These are phyloP conservation scores for Euplagia quadripunctaria DNA, from an alignment of 2,888 invertebrate species.

Conservation along the genomic window DNA sequence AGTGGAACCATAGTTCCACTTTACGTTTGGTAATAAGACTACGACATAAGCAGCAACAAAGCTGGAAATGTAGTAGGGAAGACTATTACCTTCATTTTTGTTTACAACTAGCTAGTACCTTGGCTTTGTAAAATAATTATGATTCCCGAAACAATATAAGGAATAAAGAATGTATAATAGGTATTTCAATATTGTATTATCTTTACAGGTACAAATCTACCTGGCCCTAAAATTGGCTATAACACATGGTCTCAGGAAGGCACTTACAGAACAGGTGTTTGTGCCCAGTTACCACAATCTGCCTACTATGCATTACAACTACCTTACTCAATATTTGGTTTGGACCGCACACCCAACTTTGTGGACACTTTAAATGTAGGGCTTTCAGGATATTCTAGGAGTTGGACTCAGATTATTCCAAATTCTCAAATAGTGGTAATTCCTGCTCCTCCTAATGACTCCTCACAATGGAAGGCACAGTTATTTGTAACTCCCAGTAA, in stretches of 20 bases:
- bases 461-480: conserved; percentile 95
- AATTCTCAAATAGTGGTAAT: conserved; percentile 99
- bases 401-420: conserved; percentile 97
- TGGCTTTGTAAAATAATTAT: no score
- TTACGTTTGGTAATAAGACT: no score
- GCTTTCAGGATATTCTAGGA: conserved; percentile 89
- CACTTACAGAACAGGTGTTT: conserved; percentile 91
- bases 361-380: conserved; percentile 96
- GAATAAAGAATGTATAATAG: background rate
- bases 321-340: conserved; percentile 98
- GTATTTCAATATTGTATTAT: background rate
- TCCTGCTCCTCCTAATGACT: conserved; percentile 93
- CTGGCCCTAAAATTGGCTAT: conserved; percentile 96
- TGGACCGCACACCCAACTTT: conserved; percentile 99
- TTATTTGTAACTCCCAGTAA: conserved; percentile 98
- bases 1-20: no score
- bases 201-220: conserved; percentile 92
- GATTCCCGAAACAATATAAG: no score
- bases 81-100: no score
- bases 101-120: no score
- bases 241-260: conserved; percentile 96
- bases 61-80: no score
- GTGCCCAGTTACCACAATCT: conserved; percentile 96
- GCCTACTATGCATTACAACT: conserved; percentile 97
- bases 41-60: no score